Evolutionary conservation across 2,888 invertebrate species (phyloP).

Genomic region (Lucinisca nassula): DNA sequence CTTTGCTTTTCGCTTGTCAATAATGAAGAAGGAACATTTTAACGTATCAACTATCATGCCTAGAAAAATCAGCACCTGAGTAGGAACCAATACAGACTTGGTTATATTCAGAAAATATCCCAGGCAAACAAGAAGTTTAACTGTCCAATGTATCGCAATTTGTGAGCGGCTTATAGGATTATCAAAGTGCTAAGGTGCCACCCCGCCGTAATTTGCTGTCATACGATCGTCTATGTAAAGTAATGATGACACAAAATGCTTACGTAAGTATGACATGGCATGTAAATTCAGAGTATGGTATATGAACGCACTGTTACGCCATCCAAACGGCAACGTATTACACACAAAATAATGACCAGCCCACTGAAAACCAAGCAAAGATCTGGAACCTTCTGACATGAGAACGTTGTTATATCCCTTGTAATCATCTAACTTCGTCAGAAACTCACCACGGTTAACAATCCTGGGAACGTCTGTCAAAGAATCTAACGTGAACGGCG

Average conservation of each 20-base stretch:
- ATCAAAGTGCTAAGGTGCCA: background rate
- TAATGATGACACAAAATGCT: background rate
- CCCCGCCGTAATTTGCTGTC: slow-evolving; percentile 11
- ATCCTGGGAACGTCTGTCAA: too few species aligned
- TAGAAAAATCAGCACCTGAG: slow-evolving; percentile 18
- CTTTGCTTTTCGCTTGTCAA: slow-evolving; percentile 16
- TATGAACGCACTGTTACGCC: slow-evolving; percentile 20
- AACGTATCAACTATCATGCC: slow-evolving; percentile 17
- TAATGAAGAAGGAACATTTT: slow-evolving; percentile 15
- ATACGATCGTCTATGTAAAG: slow-evolving; percentile 33
- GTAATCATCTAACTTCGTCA: too few species aligned
- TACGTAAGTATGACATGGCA: slow-evolving; percentile 7
- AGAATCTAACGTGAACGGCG: too few species aligned
- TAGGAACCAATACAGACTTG: background rate
- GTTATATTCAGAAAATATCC: background rate
- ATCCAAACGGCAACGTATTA: background rate
- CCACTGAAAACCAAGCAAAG: too few species aligned
- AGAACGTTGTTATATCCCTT: too few species aligned
- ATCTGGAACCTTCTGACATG: too few species aligned
- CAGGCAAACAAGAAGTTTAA: background rate
- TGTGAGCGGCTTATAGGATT: background rate
- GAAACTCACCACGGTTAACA: too few species aligned
- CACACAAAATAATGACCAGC: too few species aligned
- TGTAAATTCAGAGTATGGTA: slow-evolving; percentile 27
- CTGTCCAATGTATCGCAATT: background rate